Percentiles rank a stretch among this genome's conserved stretches.
Conservation (phyloP, 2,888 invertebrate species). For the Limnephilus lunatus region DNA sequence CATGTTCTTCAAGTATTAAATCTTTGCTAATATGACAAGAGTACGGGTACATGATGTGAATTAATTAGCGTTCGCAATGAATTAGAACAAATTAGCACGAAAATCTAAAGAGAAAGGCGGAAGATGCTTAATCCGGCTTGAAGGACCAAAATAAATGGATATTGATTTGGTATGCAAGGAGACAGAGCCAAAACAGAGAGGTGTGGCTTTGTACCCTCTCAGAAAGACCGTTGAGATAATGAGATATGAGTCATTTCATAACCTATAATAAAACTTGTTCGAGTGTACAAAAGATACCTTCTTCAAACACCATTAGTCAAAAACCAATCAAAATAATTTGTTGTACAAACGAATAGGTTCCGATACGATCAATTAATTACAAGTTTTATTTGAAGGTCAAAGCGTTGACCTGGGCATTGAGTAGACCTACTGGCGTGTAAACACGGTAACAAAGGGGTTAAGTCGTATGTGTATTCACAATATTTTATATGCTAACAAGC, state of each 20-base stretch:
- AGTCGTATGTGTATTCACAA: constrained; percentile 45
- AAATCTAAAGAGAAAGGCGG: too few relatives aligned
- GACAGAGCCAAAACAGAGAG: neutral
- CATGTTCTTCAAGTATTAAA: neutral
- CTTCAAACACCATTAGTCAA: neutral
- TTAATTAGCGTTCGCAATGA: neutral
- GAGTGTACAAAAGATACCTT: neutral
- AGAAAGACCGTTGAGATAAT: neutral
- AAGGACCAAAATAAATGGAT: neutral
- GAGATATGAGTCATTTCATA: neutral
- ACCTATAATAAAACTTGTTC: neutral
- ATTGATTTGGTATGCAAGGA: neutral
- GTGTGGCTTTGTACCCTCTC: neutral
- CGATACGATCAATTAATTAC: constrained; percentile 18
- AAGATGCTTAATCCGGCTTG: neutral
- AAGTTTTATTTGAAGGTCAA: constrained; percentile 3
- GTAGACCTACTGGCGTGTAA: constrained; percentile 42
- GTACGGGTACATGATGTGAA: neutral
- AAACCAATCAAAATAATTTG: neutral
- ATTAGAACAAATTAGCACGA: neutral
- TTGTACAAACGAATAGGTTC: constrained; percentile 11
- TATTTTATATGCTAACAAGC: constrained; percentile 56
- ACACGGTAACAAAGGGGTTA: constrained; percentile 49
- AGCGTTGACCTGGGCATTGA: constrained; percentile 13
- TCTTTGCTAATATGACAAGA: neutral